phyloP scores from a whole-genome alignment of 2,113 vertebrate genomes.

The Oreochromis spilurus region DNA sequence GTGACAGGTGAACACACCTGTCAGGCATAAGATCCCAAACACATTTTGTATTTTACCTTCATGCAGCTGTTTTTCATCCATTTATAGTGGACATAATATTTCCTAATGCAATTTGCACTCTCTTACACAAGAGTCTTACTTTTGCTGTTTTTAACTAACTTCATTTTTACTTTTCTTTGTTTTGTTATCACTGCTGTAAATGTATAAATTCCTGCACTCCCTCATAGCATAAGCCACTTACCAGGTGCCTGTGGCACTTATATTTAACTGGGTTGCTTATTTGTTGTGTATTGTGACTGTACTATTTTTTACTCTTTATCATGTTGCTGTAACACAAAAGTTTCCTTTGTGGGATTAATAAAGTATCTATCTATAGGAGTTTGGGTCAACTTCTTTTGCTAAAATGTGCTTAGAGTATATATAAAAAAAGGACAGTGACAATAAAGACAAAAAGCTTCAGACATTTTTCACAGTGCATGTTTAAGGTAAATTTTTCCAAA shows the following conservation, averaged over 20 bases:
- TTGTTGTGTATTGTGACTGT: neutral
- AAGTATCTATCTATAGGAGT: neutral
- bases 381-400: neutral
- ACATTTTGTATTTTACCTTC: neutral
- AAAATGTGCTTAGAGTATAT: neutral
- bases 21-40: accelerated
- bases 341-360: neutral
- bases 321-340: neutral
- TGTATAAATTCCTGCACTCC: neutral
- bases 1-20: neutral
- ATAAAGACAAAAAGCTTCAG: neutral
- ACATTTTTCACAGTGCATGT: no score
- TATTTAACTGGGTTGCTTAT: neutral
- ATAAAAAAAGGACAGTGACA: neutral
- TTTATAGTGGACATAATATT: neutral
- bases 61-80: neutral
- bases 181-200: neutral
- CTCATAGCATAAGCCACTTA: neutral
- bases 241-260: neutral
- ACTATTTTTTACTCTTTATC: neutral
- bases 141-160: neutral
- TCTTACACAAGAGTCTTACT: neutral
- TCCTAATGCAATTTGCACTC: neutral
- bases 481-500: no score
- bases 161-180: neutral